A percentile compares a stretch with the other conserved stretches of the same genome.
Evolutionary conservation across 2,888 invertebrate genomes (phyloP).

Genomic region (Abscondita cerata): DNA sequence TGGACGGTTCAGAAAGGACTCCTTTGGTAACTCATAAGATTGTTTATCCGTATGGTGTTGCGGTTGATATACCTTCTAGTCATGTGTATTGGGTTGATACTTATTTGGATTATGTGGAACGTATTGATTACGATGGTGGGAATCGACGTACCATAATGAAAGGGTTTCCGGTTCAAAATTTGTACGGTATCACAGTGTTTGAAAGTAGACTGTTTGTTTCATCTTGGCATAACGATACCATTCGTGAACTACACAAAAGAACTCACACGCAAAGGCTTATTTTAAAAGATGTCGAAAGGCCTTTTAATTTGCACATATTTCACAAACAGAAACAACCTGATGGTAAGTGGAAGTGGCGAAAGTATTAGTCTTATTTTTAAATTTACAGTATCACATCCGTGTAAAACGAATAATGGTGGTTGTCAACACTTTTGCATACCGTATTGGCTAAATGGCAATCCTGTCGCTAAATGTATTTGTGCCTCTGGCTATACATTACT

Average conservation of each 20-base stretch:
- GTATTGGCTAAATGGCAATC: constrained; percentile 62
- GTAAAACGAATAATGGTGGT: constrained; percentile 69
- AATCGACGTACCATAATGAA: constrained; percentile 67
- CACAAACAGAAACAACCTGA: constrained; percentile 81
- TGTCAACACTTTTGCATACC: constrained; percentile 83
- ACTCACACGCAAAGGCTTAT: constrained; percentile 60
- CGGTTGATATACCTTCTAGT: constrained; percentile 74
- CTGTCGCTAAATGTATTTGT: constrained; percentile 73
- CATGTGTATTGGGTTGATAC: constrained; percentile 83
- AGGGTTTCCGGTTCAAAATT: constrained; percentile 65
- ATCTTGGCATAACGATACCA: constrained; percentile 71
- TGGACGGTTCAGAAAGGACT: constrained; percentile 70
- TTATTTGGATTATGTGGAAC: constrained; percentile 79
- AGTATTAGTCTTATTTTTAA: neutral
- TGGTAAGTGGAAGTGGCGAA: constrained; percentile 57
- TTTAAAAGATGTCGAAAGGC: constrained; percentile 63
- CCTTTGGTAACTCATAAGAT: constrained; percentile 72
- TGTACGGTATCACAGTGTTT: constrained; percentile 76
- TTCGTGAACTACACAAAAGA: constrained; percentile 68
- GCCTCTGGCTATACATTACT: constrained; percentile 72
- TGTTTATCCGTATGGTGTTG: constrained; percentile 78
- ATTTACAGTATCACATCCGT: constrained; percentile 69
- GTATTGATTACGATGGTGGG: constrained; percentile 77
- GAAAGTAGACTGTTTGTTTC: constrained; percentile 77
- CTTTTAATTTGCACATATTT: constrained; percentile 73